A percentile compares a stretch with the other conserved stretches of the same genome.
These are phyloP conservation scores for Peromyscus leucopus DNA, from an alignment of 2,113 vertebrate species.

Conservation along the genomic window DNA sequence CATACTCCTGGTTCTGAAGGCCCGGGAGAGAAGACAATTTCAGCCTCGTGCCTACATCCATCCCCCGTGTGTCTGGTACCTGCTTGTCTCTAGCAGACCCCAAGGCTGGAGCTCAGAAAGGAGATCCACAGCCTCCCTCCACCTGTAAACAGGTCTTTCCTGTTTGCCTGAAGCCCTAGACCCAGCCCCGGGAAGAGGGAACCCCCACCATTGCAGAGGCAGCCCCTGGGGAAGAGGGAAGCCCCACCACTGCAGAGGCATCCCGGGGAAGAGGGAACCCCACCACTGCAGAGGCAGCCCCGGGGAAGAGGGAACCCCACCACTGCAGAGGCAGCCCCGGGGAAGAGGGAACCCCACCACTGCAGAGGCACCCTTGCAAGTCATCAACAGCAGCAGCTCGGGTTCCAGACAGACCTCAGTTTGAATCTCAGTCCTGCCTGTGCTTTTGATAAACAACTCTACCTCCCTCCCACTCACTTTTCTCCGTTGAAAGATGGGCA, in stretches of 20 bases:
- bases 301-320: too few relatives aligned
- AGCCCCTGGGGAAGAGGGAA: too few relatives aligned
- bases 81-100: not conserved
- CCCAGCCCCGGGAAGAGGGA: not conserved
- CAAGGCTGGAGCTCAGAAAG: not conserved
- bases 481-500: slow-evolving; percentile 9
- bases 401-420: not conserved
- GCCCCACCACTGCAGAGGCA: too few relatives aligned
- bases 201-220: too few relatives aligned
- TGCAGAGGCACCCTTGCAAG: too few relatives aligned
- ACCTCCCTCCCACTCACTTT: not conserved
- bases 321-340: too few relatives aligned
- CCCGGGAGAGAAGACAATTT: not conserved
- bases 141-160: not conserved
- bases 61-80: not conserved
- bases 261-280: too few relatives aligned
- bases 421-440: not conserved
- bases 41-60: not conserved
- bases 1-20: slow-evolving; percentile 95
- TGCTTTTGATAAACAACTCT: not conserved
- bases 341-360: too few relatives aligned
- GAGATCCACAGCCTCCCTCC: not conserved
- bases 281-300: too few relatives aligned
- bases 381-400: not conserved
- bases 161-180: not conserved